Evolutionary conservation across 2,888 invertebrate genomes (phyloP), one percentile per base, ranked within the genome.

Genomic region (Arenicola marina): DNA sequence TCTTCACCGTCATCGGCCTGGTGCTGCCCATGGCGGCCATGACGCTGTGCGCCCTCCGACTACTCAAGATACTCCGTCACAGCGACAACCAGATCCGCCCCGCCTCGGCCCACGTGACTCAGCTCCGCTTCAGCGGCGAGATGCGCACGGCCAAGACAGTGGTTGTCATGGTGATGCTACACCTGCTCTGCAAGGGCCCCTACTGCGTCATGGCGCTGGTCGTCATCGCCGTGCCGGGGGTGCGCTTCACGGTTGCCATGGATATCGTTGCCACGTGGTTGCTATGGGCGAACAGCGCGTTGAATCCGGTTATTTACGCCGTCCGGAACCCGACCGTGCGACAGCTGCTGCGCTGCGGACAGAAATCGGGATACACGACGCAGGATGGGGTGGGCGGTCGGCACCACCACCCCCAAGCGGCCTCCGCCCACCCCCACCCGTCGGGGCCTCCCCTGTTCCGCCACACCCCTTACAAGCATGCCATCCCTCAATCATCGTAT

Each of bases 241-340:
- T 26, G 26, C 21, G n/a, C 21, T 11, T 32, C 44, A 26, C 29
- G 15, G 21, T 32, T 2, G 18, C 58, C 11, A 2, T 62, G 11
- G 51, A 48, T 34, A 38, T 29, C 4, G 29, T 28, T 2, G n/a
- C 15, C n/a, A 33, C 38, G 62, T 29, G 32, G 51, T 21, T 62
- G 11, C 18, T 28, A 29, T 58, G 56, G 57, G 24, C 29, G n/a
- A 62, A 21, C 26, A 48, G 51, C 21, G 56, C 51, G 1, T 21
- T 58, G 7, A 62, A 62, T 31, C 62, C 62, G 0, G 7, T 62
- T n/a, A 15, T 62, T n/a, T 62, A 62, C 29, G 58, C 58, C 26
- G 29, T 57, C 24, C 24, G 62, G n/a, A 62, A 62, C 31, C 62
- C 62, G n/a, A 58, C 28, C 4, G 57, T 62, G 18, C 57, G 34